These are phyloP conservation scores for Phymanthus crucifer DNA, from an alignment of 92 coral and sea anemone genomes.

Conservation along the genomic window DNA sequence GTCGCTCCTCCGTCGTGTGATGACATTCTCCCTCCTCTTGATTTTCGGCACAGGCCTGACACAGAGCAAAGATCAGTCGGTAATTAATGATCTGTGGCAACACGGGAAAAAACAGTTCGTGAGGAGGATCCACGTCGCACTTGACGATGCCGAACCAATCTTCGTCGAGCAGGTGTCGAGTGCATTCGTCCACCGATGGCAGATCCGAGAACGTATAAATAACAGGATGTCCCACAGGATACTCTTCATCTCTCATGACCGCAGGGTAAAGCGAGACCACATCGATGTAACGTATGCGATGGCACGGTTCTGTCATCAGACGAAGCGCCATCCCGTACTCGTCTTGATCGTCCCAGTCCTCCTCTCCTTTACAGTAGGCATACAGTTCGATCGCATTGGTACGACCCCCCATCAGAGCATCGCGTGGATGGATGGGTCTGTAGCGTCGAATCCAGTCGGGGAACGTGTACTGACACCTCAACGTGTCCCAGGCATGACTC, in stretches of 20 bases:
- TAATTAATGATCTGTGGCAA: slow-evolving; percentile 34
- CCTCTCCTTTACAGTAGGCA: no score
- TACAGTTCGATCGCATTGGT: neutral
- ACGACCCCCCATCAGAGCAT: no score
- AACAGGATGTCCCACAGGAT: slow-evolving; percentile 32
- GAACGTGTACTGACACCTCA: no score
- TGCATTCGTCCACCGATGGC: neutral
- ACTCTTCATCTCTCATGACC: no score
- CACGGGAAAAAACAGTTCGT: slow-evolving; percentile 57
- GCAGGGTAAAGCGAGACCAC: neutral
- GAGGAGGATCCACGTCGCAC: slow-evolving; percentile 55
- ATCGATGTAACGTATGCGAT: neutral
- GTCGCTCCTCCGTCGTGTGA: neutral
- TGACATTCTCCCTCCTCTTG: slow-evolving; percentile 16
- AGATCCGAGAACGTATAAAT: neutral
- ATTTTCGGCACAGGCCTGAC: slow-evolving; percentile 38
- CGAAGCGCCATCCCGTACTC: no score
- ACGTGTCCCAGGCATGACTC: neutral
- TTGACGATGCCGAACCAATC: slow-evolving; percentile 52
- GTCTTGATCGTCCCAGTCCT: no score
- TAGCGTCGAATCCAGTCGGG: no score
- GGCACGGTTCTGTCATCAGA: no score
- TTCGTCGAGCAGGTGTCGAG: neutral
- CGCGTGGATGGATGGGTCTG: no score
- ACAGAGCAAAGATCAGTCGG: slow-evolving; percentile 53